Conservation (phyloP, 2,888 invertebrate genomes). For the Drosophila multiciliata region DNA sequence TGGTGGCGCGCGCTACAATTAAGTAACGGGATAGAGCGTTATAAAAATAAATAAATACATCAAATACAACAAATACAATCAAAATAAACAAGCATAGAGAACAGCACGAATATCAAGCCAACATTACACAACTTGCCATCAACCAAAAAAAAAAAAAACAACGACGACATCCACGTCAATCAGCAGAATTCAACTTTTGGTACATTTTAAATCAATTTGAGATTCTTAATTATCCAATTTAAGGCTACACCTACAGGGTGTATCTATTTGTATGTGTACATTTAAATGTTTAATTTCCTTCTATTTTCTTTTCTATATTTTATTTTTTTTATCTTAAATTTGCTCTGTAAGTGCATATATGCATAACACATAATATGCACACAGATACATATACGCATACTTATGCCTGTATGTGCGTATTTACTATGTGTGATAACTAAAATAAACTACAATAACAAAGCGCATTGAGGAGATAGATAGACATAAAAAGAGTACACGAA, state of each 20-base stretch:
- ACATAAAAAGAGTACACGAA: conserved; percentile 23
- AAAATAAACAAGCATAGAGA: conserved; percentile 30
- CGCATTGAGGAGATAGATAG: conserved; percentile 20
- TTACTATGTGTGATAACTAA: conserved; percentile 3
- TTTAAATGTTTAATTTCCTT: conserved; percentile 10
- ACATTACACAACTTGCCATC: conserved; percentile 67
- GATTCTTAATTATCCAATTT: conserved; percentile 6
- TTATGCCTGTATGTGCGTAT: not conserved
- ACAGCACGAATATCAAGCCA: conserved; percentile 37
- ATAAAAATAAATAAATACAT: conserved; percentile 34
- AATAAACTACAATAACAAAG: conserved; percentile 1
- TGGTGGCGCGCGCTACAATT: conserved; percentile 72
- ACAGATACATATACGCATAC: not conserved
- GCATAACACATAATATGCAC: conserved; percentile 1
- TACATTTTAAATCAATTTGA: conserved; percentile 33
- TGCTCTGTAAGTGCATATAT: not conserved
- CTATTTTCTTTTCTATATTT: not conserved
- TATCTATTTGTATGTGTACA: conserved; percentile 13
- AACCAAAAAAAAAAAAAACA: conserved; percentile 35
- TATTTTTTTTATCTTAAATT: not conserved
- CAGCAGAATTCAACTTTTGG: conserved; percentile 56
- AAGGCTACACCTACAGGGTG: conserved; percentile 3
- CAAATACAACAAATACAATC: conserved; percentile 23
- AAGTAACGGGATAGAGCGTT: conserved; percentile 68
- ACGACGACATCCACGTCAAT: conserved; percentile 51